Evolutionary conservation across 2,888 invertebrate genomes (phyloP).

Genomic region (Nowickia ferox): DNA sequence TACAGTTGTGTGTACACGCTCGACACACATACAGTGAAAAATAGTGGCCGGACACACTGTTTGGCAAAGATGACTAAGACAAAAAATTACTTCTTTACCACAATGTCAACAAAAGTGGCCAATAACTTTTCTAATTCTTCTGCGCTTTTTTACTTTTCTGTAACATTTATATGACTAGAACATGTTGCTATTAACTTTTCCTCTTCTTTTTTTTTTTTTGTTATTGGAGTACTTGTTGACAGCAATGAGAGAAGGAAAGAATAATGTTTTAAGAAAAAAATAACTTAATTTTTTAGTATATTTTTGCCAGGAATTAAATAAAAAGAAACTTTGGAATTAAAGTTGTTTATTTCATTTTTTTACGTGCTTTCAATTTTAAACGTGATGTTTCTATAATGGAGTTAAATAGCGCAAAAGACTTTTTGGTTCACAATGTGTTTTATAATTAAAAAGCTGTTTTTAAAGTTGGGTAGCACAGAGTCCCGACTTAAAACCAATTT

Average conservation of each 20-base stretch:
- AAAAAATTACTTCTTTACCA: constrained; percentile 46
- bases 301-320: background rate
- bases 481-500: too few relatives aligned
- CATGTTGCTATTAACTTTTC: background rate
- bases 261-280: constrained; percentile 12
- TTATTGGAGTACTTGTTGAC: background rate
- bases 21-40: background rate
- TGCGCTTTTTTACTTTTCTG: background rate
- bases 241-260: background rate
- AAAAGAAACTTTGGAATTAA: constrained; percentile 19
- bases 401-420: constrained; percentile 4
- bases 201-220: background rate
- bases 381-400: constrained; percentile 23
- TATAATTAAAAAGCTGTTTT: too few relatives aligned
- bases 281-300: background rate
- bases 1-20: background rate
- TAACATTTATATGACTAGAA: constrained; percentile 32
- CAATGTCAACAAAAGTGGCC: constrained; percentile 58
- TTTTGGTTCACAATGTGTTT: background rate
- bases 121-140: constrained; percentile 22
- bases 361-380: background rate
- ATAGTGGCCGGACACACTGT: constrained; percentile 41
- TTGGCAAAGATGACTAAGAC: constrained; percentile 37
- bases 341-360: constrained; percentile 33
- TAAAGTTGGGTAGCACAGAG: too few relatives aligned